These are phyloP conservation scores for Poeciliopsis turrubarensis DNA, from an alignment of 2,113 vertebrate species.

Conservation along the genomic window DNA sequence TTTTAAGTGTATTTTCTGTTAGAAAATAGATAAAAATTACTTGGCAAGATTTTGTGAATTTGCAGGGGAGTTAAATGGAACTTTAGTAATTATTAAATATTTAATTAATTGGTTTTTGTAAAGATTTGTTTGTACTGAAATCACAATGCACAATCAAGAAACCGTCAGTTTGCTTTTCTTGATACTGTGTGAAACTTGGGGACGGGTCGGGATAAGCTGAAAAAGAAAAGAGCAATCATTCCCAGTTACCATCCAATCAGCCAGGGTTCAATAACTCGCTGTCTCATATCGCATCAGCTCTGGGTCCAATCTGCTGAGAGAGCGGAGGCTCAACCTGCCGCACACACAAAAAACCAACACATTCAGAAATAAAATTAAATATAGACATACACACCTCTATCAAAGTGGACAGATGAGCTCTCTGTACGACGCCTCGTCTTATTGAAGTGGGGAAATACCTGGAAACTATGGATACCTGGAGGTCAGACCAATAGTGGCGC, in stretches of 20 bases:
- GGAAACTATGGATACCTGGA: too few species aligned
- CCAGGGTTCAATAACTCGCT: slow-evolving; percentile 60
- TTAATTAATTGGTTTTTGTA: background rate
- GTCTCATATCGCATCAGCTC: slow-evolving; percentile 62
- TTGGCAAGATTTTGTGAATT: too few species aligned
- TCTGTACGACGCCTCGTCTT: background rate
- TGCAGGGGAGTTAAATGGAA: too few species aligned
- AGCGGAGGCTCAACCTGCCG: slow-evolving; percentile 40
- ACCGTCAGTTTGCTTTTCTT: background rate
- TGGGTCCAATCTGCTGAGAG: slow-evolving; percentile 57
- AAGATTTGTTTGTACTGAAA: background rate
- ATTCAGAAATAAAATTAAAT: slow-evolving; percentile 1
- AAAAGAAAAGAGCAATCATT: slow-evolving; percentile 56
- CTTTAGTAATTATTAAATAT: too few species aligned
- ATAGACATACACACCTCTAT: background rate
- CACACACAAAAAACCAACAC: background rate
- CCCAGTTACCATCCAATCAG: slow-evolving; percentile 63
- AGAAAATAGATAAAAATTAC: too few species aligned
- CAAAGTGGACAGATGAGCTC: background rate
- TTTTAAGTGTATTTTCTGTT: too few species aligned
- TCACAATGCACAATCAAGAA: background rate
- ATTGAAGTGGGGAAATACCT: background rate
- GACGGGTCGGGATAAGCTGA: background rate
- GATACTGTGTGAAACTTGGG: slow-evolving; percentile 3
- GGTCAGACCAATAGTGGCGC: background rate